Evolutionary conservation across 2,888 invertebrate genomes (phyloP).

Genomic region (Phaedon cochleariae): DNA sequence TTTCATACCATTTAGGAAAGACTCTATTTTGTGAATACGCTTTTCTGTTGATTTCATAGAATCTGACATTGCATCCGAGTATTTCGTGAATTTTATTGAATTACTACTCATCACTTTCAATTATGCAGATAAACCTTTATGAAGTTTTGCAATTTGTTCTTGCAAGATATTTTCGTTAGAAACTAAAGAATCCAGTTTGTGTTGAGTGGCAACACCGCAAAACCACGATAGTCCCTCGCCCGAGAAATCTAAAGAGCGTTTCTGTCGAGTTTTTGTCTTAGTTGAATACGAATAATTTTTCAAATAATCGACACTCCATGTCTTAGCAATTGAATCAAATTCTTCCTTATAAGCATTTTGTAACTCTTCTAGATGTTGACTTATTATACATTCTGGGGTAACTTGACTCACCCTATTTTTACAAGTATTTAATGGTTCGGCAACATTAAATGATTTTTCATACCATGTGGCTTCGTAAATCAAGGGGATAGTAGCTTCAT

Average conservation of each 20-base stretch:
- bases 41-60: too few relatives aligned
- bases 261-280: background rate
- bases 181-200: background rate
- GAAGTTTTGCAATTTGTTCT: constrained; percentile 1
- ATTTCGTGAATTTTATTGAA: constrained; percentile 11
- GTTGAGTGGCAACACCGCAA: constrained; percentile 28
- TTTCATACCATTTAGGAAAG: too few relatives aligned
- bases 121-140: constrained; percentile 3
- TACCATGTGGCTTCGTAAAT: constrained; percentile 23
- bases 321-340: background rate
- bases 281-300: background rate
- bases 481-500: constrained; percentile 33
- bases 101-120: background rate
- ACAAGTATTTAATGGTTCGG: background rate
- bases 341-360: background rate
- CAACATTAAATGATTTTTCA: background rate
- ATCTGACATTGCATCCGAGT: too few relatives aligned
- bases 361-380: background rate
- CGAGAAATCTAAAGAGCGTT: constrained; percentile 24
- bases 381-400: background rate
- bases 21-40: too few relatives aligned
- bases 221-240: constrained; percentile 28
- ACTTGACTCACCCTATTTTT: background rate
- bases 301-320: constrained; percentile 8
- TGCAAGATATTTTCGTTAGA: constrained; percentile 11